phyloP scores from a whole-genome alignment of 2,888 invertebrate species.

The Xanthostigma xanthostigma region DNA sequence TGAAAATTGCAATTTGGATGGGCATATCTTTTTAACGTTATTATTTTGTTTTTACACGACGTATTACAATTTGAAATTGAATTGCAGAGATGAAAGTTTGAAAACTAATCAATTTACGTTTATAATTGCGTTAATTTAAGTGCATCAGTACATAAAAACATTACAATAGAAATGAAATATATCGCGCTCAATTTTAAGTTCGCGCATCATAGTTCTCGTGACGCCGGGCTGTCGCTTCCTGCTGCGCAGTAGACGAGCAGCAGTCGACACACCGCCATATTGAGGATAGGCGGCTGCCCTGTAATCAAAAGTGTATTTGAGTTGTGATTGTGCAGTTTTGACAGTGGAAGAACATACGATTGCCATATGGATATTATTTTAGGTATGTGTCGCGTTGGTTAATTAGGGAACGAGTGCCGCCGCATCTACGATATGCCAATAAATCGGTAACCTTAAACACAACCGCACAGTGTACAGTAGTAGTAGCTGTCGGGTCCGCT shows the following conservation, averaged over 20 bases:
- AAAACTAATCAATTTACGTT: too few species aligned
- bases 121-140: too few species aligned
- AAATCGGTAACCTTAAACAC: slow-evolving; percentile 6
- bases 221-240: not conserved
- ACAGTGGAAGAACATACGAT: slow-evolving; percentile 10
- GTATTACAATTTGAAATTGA: too few species aligned
- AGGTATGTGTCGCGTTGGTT: slow-evolving; percentile 33
- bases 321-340: slow-evolving; percentile 25
- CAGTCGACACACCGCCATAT: slow-evolving; percentile 57
- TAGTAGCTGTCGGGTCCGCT: slow-evolving; percentile 25
- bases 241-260: slow-evolving; percentile 11
- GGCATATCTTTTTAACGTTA: too few species aligned
- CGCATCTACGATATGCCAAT: too few species aligned
- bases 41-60: too few species aligned
- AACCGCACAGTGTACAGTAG: slow-evolving; percentile 12
- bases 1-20: too few species aligned
- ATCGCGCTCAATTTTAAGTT: not conserved
- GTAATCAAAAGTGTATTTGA: slow-evolving; percentile 31
- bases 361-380: slow-evolving; percentile 43
- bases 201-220: not conserved
- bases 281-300: slow-evolving; percentile 58
- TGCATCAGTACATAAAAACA: too few species aligned
- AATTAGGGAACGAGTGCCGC: not conserved
- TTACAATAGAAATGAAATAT: not conserved
- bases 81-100: too few species aligned